These are phyloP conservation scores for Drosophila nr. fundita DNA, from an alignment of 2,888 invertebrate species.

Conservation along the genomic window DNA sequence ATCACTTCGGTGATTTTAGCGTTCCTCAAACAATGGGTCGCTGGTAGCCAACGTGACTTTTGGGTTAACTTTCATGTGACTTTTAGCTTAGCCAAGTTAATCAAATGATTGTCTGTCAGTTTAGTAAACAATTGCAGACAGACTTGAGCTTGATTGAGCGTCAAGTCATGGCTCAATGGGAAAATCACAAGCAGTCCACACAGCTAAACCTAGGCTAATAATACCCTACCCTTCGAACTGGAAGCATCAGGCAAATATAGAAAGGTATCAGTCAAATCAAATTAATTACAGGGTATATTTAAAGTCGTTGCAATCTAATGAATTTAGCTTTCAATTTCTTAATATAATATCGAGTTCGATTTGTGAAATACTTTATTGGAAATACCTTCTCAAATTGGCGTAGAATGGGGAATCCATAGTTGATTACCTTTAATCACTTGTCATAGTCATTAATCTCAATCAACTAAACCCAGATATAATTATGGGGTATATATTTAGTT, in stretches of 20 bases:
- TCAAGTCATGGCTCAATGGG: constrained; percentile 41
- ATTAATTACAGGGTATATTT: neutral
- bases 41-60: constrained; percentile 15
- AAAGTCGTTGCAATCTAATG: neutral
- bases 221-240: neutral
- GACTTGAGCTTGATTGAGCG: constrained; percentile 32
- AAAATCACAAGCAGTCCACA: constrained; percentile 28
- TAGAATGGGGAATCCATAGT: constrained; percentile 1
- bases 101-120: constrained; percentile 38
- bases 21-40: constrained; percentile 3
- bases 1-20: constrained; percentile 22
- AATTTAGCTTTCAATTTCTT: neutral
- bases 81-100: constrained; percentile 20
- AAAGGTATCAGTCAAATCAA: neutral
- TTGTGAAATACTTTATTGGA: neutral
- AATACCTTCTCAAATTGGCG: neutral
- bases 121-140: constrained; percentile 38
- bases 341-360: neutral
- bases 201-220: neutral
- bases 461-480: constrained; percentile 1
- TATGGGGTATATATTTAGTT: neutral
- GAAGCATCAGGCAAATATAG: too few relatives aligned
- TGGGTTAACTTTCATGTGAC: neutral
- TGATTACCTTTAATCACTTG: constrained; percentile 14
- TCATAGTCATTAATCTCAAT: neutral